phyloP scores from a whole-genome alignment of 2,797 vertebrate genomes.

The Lepilemur ruficaudatus region DNA sequence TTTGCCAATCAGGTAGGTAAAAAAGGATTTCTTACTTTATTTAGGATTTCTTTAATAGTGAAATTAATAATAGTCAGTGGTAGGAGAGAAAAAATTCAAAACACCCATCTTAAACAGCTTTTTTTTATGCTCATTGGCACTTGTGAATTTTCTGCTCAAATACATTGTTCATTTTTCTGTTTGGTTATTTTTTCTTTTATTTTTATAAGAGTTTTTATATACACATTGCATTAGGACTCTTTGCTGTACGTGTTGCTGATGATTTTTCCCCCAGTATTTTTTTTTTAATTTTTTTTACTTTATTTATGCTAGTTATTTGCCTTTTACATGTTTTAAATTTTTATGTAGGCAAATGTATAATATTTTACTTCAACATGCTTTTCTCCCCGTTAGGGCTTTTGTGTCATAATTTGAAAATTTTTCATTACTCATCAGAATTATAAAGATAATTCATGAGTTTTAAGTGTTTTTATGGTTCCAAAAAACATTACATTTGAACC shows the following conservation, averaged over 20 bases:
- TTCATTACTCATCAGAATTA: slow-evolving; percentile 19
- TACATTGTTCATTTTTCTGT: slow-evolving; percentile 15
- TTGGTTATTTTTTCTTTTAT: slow-evolving; percentile 21
- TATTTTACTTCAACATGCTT: background rate
- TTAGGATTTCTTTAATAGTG: slow-evolving; percentile 5
- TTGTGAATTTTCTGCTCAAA: slow-evolving; percentile 22
- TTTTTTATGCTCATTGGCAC: background rate
- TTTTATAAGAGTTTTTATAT: slow-evolving; percentile 29
- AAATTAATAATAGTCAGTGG: too few relatives aligned
- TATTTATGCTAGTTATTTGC: slow-evolving; percentile 17
- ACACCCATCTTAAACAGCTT: too few relatives aligned
- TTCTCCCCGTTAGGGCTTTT: background rate
- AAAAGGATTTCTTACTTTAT: slow-evolving; percentile 32
- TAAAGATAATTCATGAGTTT: background rate
- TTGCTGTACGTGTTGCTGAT: background rate
- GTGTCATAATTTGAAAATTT: slow-evolving; percentile 28
- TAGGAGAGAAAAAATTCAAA: too few relatives aligned
- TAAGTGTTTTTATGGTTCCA: slow-evolving; percentile 20
- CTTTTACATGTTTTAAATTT: slow-evolving; percentile 33
- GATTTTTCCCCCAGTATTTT: background rate
- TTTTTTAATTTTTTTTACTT: background rate
- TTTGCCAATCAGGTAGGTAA: slow-evolving; percentile 34
- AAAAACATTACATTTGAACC: slow-evolving; percentile 11
- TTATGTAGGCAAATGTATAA: background rate
- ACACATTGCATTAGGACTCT: background rate